phyloP scores from a whole-genome alignment of 1,140 invertebrate genomes.

The Drosophila sproati region DNA sequence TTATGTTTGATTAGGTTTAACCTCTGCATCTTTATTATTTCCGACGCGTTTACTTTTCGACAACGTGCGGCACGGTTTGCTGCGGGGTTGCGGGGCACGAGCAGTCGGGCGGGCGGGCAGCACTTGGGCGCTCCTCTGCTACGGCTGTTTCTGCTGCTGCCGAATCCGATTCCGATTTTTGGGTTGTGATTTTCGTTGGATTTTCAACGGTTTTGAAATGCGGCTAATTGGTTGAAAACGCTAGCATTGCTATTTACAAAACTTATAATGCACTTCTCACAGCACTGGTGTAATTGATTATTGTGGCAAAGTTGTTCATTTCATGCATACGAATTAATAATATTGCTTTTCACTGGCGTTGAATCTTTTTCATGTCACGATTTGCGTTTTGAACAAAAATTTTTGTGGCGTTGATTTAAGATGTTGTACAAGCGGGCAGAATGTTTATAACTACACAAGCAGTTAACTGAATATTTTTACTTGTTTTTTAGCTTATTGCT shows the following conservation, averaged over 20 bases:
- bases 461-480: slow-evolving; percentile 45
- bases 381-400: slow-evolving; percentile 58
- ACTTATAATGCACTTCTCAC: slow-evolving; percentile 31
- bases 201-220: slow-evolving; percentile 37
- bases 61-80: slow-evolving; percentile 53
- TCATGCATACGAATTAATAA: slow-evolving; percentile 45
- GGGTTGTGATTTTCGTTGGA: slow-evolving; percentile 12
- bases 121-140: slow-evolving; percentile 53
- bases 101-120: slow-evolving; percentile 37
- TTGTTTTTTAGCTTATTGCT: slow-evolving; percentile 60
- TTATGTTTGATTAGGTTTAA: slow-evolving; percentile 50
- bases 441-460: slow-evolving; percentile 48
- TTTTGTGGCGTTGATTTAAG: slow-evolving; percentile 64
- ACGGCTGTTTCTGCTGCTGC: neutral
- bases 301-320: slow-evolving; percentile 53
- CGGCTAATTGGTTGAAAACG: slow-evolving; percentile 40
- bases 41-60: slow-evolving; percentile 60
- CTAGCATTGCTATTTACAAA: slow-evolving; percentile 36
- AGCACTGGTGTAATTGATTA: slow-evolving; percentile 30
- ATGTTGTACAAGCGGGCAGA: slow-evolving; percentile 29
- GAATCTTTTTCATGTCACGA: slow-evolving; percentile 62
- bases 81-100: slow-evolving; percentile 50
- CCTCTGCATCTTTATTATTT: slow-evolving; percentile 68
- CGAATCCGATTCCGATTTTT: slow-evolving; percentile 15
- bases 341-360: slow-evolving; percentile 72